phyloP scores from a whole-genome alignment of 1,140 invertebrate genomes.

The Copidosoma floridanum region DNA sequence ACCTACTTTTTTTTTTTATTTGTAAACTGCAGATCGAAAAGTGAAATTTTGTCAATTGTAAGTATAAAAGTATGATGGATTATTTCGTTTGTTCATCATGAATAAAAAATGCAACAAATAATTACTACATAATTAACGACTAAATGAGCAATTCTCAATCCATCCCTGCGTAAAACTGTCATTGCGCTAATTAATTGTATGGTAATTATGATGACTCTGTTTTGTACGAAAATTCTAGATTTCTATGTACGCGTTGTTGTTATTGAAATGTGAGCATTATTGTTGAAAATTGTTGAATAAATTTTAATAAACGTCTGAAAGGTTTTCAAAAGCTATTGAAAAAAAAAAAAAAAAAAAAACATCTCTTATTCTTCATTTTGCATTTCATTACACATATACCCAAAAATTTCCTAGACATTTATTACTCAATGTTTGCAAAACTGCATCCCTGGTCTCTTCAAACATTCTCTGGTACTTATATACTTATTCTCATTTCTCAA shows the following conservation, averaged over 20 bases:
- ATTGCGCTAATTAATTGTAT: slow-evolving; percentile 1
- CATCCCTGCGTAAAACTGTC: neutral
- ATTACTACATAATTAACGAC: neutral
- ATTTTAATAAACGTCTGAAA: slow-evolving; percentile 23
- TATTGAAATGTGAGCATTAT: slow-evolving; percentile 5
- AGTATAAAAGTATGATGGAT: neutral
- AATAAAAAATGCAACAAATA: neutral
- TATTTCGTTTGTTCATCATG: neutral
- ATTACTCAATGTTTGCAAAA: no score
- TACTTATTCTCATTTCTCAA: no score
- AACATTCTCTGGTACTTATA: no score
- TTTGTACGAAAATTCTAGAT: slow-evolving; percentile 22
- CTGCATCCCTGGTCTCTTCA: no score
- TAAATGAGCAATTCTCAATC: no score
- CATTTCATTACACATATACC: slow-evolving; percentile 11
- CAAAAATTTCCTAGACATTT: neutral
- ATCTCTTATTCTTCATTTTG: neutral
- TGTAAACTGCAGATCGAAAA: no score
- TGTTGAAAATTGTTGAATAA: slow-evolving; percentile 23
- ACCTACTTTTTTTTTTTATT: no score
- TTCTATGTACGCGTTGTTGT: slow-evolving; percentile 16
- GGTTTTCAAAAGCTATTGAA: slow-evolving; percentile 17
- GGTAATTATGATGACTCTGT: slow-evolving; percentile 12
- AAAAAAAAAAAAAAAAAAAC: no score
- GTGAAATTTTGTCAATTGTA: neutral